Conservation (phyloP, 2,888 invertebrate species). For the Tenthredo livida region DNA sequence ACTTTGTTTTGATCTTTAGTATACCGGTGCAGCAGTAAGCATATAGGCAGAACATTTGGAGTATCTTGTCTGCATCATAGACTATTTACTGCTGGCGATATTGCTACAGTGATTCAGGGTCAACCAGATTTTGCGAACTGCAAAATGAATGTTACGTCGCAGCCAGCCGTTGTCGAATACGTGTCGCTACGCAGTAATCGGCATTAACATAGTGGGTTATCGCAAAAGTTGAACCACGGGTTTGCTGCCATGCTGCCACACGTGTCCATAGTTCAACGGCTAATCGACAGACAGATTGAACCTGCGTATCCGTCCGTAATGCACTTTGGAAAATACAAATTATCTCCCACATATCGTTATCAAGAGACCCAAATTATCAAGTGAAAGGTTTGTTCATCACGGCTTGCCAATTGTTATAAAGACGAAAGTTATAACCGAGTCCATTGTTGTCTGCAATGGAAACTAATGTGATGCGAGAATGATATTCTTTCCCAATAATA, state of each 20-base stretch:
- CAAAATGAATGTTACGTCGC: not conserved
- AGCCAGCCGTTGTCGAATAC: not conserved
- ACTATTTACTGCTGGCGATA: not conserved
- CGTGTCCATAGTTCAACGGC: not conserved
- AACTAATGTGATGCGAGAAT: too few relatives aligned
- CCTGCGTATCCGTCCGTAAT: not conserved
- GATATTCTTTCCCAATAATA: too few relatives aligned
- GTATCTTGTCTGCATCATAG: not conserved
- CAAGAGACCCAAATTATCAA: not conserved
- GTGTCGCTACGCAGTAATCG: too few relatives aligned
- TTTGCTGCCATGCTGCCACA: not conserved
- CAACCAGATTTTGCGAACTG: too few relatives aligned
- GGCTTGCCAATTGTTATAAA: not conserved
- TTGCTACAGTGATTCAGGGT: not conserved
- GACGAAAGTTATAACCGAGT: not conserved
- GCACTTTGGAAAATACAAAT: not conserved
- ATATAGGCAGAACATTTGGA: not conserved
- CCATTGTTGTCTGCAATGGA: not conserved
- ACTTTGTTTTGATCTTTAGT: not conserved
- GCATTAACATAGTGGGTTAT: not conserved
- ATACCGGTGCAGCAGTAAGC: not conserved
- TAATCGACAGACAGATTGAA: not conserved
- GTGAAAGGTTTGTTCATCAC: not conserved
- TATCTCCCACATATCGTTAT: not conserved
- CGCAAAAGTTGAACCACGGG: not conserved